phyloP scores from a whole-genome alignment of 2,113 vertebrate genomes.

The Brachyhypopomus occidentalis region DNA sequence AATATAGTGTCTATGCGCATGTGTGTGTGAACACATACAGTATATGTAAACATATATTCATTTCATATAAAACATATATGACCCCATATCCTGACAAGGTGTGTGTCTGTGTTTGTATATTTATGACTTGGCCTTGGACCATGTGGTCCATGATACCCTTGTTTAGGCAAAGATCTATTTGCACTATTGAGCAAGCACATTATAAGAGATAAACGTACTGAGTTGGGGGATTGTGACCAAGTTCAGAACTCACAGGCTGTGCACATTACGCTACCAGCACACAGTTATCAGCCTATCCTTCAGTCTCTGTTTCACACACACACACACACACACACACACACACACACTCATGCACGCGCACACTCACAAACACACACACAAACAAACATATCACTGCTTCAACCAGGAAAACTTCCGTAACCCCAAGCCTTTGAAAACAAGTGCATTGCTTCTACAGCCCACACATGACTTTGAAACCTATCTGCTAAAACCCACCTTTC shows the following conservation, averaged over 20 bases:
- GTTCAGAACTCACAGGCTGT: conserved; percentile 14
- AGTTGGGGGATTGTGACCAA: conserved; percentile 5
- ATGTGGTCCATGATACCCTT: neutral
- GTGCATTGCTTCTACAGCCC: neutral
- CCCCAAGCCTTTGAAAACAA: neutral
- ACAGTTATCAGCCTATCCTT: conserved; percentile 26
- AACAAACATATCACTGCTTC: neutral
- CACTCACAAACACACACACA: conserved; percentile 6
- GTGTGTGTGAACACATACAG: neutral
- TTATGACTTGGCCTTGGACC: conserved; percentile 22
- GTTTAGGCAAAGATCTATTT: conserved; percentile 48
- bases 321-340: neutral
- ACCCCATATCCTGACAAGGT: too few species aligned
- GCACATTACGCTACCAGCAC: conserved; percentile 26
- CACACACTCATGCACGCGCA: neutral
- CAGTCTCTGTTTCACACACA: neutral
- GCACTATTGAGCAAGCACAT: conserved; percentile 23
- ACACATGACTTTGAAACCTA: neutral
- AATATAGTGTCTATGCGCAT: neutral
- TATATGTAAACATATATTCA: too few species aligned
- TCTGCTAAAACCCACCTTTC: neutral
- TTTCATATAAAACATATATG: too few species aligned
- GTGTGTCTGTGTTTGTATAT: conserved; percentile 12
- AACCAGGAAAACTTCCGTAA: neutral
- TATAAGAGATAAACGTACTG: conserved; percentile 31